phyloP scores from a whole-genome alignment of 2,113 vertebrate genomes.

The Hydropotes inermis region DNA sequence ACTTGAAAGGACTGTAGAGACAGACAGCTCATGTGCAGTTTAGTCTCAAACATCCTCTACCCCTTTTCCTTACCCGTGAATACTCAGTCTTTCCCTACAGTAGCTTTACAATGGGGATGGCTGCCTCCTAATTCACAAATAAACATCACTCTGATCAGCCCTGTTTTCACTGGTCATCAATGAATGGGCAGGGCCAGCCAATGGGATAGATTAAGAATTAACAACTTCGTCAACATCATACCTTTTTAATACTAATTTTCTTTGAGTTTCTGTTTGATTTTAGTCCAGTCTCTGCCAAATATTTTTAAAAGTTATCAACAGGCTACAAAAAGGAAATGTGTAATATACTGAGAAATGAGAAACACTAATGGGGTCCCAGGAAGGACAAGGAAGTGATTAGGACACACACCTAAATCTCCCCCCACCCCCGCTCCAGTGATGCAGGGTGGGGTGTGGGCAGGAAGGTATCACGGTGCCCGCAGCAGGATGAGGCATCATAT shows the following conservation, averaged over 20 bases:
- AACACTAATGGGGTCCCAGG: neutral
- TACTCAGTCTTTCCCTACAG: neutral
- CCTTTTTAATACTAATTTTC: neutral
- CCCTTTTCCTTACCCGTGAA: rapidly evolving
- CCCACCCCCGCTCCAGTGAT: neutral
- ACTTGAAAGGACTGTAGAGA: neutral
- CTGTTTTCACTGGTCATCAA: neutral
- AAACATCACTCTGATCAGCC: neutral
- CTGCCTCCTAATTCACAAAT: neutral
- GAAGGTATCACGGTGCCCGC: neutral
- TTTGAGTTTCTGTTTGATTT: neutral
- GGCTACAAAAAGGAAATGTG: neutral
- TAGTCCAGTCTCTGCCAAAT: neutral
- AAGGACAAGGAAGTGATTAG: neutral
- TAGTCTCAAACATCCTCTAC: neutral
- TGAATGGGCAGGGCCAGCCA: neutral
- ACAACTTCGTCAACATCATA: neutral
- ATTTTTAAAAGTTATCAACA: neutral
- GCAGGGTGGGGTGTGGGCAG: neutral
- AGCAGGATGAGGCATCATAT: neutral
- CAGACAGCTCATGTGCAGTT: rapidly evolving
- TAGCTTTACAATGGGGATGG: rapidly evolving
- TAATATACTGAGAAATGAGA: neutral
- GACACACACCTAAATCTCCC: neutral
- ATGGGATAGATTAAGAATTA: neutral